phyloP scores from a whole-genome alignment of 23 tunicate genomes.

The Oikopleura vanhoeffeni region DNA sequence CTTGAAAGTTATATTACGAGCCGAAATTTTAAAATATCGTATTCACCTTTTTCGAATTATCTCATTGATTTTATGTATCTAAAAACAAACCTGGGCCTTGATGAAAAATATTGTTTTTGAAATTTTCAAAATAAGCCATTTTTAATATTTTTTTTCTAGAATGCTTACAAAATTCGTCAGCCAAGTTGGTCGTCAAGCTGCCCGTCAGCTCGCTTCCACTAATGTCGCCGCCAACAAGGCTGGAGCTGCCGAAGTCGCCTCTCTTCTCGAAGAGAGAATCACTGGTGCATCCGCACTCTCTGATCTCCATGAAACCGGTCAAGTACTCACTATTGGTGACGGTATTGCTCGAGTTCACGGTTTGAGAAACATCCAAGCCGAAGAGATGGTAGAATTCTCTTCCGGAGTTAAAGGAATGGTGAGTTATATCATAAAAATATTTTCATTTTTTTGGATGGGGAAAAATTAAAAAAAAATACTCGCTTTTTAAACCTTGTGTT shows the following conservation, averaged over 20 bases:
- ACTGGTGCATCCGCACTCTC: constrained; percentile 57
- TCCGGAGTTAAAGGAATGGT: constrained; percentile 65
- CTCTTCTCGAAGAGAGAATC: constrained; percentile 78
- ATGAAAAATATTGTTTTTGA: too few species aligned
- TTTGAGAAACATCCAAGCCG: constrained; percentile 90
- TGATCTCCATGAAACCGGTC: constrained; percentile 85
- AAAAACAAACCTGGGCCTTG: too few species aligned
- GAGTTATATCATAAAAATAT: neutral
- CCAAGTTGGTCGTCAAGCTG: constrained; percentile 10
- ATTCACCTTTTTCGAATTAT: too few species aligned
- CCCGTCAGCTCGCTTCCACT: neutral
- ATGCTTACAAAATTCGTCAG: constrained; percentile 1
- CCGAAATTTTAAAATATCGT: too few species aligned
- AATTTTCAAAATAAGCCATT: too few species aligned
- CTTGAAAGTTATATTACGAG: too few species aligned
- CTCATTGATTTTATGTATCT: too few species aligned
- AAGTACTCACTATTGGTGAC: constrained; percentile 95
- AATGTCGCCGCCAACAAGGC: neutral
- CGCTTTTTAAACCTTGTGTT: neutral
- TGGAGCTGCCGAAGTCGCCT: constrained; percentile 92
- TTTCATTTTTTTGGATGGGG: neutral
- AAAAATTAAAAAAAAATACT: neutral
- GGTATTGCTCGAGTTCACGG: constrained; percentile 99
- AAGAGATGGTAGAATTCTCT: constrained; percentile 99
- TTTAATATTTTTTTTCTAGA: constrained; percentile 8